Evolutionary conservation across 1,140 invertebrate genomes (phyloP).

Genomic region (Aphidius gifuensis): DNA sequence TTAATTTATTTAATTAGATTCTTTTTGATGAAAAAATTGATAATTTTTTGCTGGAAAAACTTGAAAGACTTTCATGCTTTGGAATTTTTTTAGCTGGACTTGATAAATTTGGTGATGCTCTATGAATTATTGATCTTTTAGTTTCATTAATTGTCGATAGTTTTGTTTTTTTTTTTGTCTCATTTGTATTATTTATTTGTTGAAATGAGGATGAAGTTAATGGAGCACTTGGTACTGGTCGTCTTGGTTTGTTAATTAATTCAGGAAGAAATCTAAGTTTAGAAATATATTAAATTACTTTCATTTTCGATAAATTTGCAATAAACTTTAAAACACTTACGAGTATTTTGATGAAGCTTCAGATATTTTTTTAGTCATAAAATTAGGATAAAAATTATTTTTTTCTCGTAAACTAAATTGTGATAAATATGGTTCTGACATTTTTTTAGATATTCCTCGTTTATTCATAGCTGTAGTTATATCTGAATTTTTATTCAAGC

Average conservation of each 20-base stretch:
- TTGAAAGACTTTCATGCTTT: conserved; percentile 19
- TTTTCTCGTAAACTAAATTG: neutral
- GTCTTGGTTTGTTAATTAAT: conserved; percentile 13
- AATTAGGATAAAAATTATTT: conserved; percentile 1
- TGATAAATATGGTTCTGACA: neutral
- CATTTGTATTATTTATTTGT: conserved; percentile 14
- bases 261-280: conserved; percentile 6
- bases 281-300: too few relatives aligned
- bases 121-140: conserved; percentile 10
- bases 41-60: too few relatives aligned
- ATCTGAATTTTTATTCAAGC: neutral
- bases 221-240: too few relatives aligned
- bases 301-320: too few relatives aligned
- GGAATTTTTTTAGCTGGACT: conserved; percentile 33
- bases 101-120: conserved; percentile 26
- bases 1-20: too few relatives aligned
- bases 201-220: conserved; percentile 1
- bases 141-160: conserved; percentile 26
- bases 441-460: too few relatives aligned
- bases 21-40: too few relatives aligned
- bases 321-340: too few relatives aligned
- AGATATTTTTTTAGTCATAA: neutral
- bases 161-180: conserved; percentile 21
- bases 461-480: too few relatives aligned
- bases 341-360: neutral